A percentile compares a stretch with the other conserved stretches of the same genome.
phyloP scores from a whole-genome alignment of 2,113 vertebrate species.

The Lamprologus speciosus region DNA sequence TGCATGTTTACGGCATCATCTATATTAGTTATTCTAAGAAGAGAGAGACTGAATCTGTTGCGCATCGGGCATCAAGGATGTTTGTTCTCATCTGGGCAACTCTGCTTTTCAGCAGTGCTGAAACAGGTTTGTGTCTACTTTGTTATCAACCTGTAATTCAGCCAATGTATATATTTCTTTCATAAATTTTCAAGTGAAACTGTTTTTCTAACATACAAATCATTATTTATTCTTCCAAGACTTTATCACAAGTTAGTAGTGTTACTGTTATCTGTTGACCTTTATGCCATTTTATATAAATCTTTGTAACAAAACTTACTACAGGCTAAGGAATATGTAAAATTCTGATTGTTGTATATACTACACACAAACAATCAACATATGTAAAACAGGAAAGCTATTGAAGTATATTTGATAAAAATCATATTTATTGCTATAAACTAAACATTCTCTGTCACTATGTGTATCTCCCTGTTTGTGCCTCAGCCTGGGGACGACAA shows the following conservation, averaged over 20 bases:
- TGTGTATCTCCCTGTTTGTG: not conserved
- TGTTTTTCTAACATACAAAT: not conserved
- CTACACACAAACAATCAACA: not conserved
- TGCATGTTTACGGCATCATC: not conserved
- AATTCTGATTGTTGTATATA: not conserved
- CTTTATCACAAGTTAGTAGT: not conserved
- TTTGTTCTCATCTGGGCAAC: not conserved
- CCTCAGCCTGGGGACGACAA: not conserved
- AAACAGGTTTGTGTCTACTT: not conserved
- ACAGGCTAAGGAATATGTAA: not conserved
- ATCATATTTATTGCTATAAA: not conserved
- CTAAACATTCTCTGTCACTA: not conserved
- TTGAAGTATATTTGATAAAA: not conserved
- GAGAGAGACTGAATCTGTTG: not conserved
- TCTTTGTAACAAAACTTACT: not conserved
- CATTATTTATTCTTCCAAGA: not conserved
- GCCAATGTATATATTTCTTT: not conserved
- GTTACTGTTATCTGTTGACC: not conserved
- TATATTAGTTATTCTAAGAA: not conserved
- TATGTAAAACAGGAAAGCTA: not conserved
- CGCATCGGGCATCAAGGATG: not conserved
- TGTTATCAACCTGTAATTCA: not conserved
- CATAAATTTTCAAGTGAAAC: not conserved
- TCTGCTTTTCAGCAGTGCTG: not conserved
- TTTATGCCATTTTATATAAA: not conserved